These are phyloP conservation scores for Rhinichthys osculus DNA, from an alignment of 2,797 vertebrate species.

Conservation along the genomic window DNA sequence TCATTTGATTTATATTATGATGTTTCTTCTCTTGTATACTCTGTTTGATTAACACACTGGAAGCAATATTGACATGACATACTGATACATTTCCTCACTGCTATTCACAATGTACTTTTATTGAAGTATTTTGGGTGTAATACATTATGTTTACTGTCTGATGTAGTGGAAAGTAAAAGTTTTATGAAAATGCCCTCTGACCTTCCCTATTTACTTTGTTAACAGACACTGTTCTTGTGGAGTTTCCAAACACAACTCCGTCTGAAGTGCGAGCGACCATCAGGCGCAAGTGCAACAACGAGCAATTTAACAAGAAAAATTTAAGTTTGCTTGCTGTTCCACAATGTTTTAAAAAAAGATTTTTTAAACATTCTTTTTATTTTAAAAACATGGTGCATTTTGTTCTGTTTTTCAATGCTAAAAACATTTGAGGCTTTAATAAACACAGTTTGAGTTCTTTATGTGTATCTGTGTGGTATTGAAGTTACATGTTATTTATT, in stretches of 20 bases:
- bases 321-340: no score
- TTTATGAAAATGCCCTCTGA: not conserved
- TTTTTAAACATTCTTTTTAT: no score
- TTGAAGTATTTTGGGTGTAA: not conserved
- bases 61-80: not conserved
- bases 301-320: no score
- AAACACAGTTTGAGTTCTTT: no score
- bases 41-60: not conserved
- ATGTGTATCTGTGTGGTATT: no score
- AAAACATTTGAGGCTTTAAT: no score
- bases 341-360: no score
- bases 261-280: not conserved
- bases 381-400: no score
- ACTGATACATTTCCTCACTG: conserved; percentile 7
- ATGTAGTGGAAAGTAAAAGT: not conserved
- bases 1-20: not conserved
- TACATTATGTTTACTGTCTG: not conserved
- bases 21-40: not conserved
- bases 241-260: not conserved
- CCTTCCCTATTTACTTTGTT: not conserved
- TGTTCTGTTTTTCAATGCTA: no score
- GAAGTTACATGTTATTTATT: no score
- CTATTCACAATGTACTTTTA: not conserved
- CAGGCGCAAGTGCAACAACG: not conserved
- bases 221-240: not conserved